Percentiles rank a stretch among this genome's conserved stretches.
Conservation (phyloP, 2,888 invertebrate genomes). For the Fragum sueziense region DNA sequence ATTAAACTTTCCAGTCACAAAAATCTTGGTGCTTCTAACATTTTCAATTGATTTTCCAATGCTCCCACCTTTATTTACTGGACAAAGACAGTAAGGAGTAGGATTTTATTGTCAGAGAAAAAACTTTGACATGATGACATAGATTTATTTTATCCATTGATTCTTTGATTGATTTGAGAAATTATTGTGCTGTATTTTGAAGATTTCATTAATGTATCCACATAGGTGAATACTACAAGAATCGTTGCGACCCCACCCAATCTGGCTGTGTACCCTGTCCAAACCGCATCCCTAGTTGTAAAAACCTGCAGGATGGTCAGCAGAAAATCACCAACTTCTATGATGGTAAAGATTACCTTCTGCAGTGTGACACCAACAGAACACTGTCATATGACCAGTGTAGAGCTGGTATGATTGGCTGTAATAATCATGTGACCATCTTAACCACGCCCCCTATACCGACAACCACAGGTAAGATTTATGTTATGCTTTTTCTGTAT, state of each 20-base stretch:
- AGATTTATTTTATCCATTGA: too few species aligned
- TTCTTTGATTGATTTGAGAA: too few species aligned
- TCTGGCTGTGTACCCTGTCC: constrained; percentile 58
- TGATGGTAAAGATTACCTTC: constrained; percentile 39
- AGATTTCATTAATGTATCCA: too few species aligned
- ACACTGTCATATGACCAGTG: constrained; percentile 48
- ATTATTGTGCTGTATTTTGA: too few species aligned
- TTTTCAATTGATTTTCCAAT: too few species aligned
- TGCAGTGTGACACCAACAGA: constrained; percentile 36
- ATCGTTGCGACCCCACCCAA: constrained; percentile 55
- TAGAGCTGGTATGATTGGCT: constrained; percentile 29
- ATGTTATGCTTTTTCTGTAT: neutral
- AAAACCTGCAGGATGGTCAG: constrained; percentile 53
- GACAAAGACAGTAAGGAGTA: too few species aligned
- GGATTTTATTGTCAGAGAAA: too few species aligned
- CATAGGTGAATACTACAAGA: constrained; percentile 62
- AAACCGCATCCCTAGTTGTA: constrained; percentile 57
- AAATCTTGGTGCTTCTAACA: too few species aligned
- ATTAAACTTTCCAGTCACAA: too few species aligned
- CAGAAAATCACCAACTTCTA: constrained; percentile 51
- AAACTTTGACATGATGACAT: too few species aligned
- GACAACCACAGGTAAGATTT: constrained; percentile 5
- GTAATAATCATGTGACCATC: neutral
- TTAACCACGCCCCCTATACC: neutral
- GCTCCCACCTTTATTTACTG: too few species aligned